A percentile compares a stretch with the other conserved stretches of the same genome.
phyloP scores from a whole-genome alignment of 1,140 invertebrate genomes.

The Nebria ingens region DNA sequence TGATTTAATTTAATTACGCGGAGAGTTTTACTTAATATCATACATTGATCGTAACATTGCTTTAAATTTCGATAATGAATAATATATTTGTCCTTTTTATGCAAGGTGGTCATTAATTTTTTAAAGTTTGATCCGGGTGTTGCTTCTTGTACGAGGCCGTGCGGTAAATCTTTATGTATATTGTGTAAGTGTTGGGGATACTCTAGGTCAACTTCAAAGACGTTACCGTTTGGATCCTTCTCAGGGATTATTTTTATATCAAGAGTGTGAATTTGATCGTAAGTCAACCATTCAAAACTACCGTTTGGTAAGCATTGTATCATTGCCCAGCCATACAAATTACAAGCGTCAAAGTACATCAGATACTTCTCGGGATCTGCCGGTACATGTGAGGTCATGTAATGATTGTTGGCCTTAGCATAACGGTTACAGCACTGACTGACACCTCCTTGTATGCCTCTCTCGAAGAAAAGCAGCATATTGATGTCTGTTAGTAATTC shows the following conservation, averaged over 20 bases:
- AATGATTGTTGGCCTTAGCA: conserved; percentile 28
- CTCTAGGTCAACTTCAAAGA: conserved; percentile 33
- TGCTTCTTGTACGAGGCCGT: conserved; percentile 25
- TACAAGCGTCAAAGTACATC: conserved; percentile 34
- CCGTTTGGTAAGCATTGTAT: conserved; percentile 19
- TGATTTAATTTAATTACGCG: conserved; percentile 33
- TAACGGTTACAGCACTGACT: conserved; percentile 19
- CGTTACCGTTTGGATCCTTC: conserved; percentile 31
- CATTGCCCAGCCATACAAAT: conserved; percentile 37
- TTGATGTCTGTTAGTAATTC: conserved; percentile 29
- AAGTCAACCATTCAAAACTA: conserved; percentile 29
- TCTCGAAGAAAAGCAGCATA: conserved; percentile 28
- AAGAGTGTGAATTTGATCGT: conserved; percentile 27
- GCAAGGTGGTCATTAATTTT: conserved; percentile 28
- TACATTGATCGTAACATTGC: conserved; percentile 27
- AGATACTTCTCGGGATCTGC: conserved; percentile 23
- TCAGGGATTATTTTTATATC: conserved; percentile 23
- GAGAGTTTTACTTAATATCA: conserved; percentile 33
- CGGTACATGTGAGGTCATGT: conserved; percentile 24
- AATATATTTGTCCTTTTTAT: conserved; percentile 31
- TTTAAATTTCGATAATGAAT: conserved; percentile 33
- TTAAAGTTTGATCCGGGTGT: conserved; percentile 14
- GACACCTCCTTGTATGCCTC: conserved; percentile 14
- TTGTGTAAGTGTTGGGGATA: conserved; percentile 33
- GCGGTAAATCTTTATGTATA: conserved; percentile 33